Evolutionary conservation across 2,113 vertebrate genomes (phyloP).

Genomic region (Hemibagrus wyckioides): DNA sequence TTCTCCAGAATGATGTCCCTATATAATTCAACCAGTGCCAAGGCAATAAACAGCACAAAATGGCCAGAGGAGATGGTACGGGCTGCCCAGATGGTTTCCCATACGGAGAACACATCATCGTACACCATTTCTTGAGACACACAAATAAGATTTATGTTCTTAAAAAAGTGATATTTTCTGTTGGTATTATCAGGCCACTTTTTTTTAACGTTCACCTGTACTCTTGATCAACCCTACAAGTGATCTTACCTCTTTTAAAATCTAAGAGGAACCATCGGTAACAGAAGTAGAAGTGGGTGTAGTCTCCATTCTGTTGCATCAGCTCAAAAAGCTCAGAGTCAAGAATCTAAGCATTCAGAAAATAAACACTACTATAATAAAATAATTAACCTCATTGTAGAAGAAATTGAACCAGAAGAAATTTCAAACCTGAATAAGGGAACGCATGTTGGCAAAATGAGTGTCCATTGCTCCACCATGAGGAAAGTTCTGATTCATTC

Average conservation of each 20-base stretch:
- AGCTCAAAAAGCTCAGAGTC: constrained; percentile 97
- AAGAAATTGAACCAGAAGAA: neutral
- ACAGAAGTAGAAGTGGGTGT: constrained; percentile 99
- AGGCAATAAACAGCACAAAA: constrained; percentile 94
- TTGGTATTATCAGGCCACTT: neutral
- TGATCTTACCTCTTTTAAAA: constrained; percentile 89
- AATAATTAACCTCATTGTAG: neutral
- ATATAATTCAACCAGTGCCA: constrained; percentile 95
- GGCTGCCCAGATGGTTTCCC: constrained; percentile 98
- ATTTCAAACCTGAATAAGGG: constrained; percentile 87
- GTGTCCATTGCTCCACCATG: constrained; percentile 98
- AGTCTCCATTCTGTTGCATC: constrained; percentile 99
- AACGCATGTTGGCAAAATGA: constrained; percentile 98
- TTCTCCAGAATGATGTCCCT: constrained; percentile 96
- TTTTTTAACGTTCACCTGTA: neutral
- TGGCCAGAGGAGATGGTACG: constrained; percentile 86
- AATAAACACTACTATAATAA: neutral
- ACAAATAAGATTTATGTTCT: neutral
- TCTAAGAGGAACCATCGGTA: constrained; percentile 98
- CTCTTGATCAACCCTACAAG: neutral
- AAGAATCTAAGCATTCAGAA: constrained; percentile 79
- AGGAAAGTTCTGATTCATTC: constrained; percentile 98
- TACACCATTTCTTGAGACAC: constrained; percentile 87
- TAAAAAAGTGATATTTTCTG: neutral
- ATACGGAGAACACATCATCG: constrained; percentile 91